A percentile compares a stretch with the other conserved stretches of the same genome.
phyloP scores from a whole-genome alignment of 2,888 invertebrate genomes.

The Xanthorhoe designata region DNA sequence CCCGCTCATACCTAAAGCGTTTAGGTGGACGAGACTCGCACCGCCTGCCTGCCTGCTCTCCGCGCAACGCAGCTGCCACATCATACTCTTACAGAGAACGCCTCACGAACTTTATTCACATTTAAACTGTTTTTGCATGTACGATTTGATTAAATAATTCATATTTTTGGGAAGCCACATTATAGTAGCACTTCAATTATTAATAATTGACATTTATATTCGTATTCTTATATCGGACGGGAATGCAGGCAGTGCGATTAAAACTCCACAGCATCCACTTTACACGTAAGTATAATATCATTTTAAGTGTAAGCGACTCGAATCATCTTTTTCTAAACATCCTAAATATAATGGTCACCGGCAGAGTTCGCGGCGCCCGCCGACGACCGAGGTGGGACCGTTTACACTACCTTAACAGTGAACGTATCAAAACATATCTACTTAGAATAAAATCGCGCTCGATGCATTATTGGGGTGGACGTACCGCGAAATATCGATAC shows the following conservation, averaged over 20 bases:
- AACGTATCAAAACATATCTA: conserved; percentile 61
- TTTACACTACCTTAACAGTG: conserved; percentile 61
- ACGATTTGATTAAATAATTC: not conserved
- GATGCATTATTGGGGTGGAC: conserved; percentile 24
- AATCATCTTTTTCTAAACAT: conserved; percentile 68
- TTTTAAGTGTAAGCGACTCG: conserved; percentile 71
- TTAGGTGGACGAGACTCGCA: conserved; percentile 78
- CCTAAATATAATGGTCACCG: conserved; percentile 61
- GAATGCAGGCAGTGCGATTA: conserved; percentile 73
- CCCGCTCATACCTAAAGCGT: conserved; percentile 86
- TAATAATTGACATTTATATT: conserved; percentile 72
- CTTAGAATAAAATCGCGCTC: conserved; percentile 48
- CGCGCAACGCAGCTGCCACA: not conserved
- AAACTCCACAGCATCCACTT: conserved; percentile 83
- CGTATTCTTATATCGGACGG: conserved; percentile 46
- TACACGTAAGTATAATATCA: conserved; percentile 67
- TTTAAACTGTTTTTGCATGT: not conserved
- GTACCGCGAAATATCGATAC: conserved; percentile 22
- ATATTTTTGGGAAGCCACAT: conserved; percentile 6
- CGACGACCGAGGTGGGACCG: conserved; percentile 70
- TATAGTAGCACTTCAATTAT: conserved; percentile 32
- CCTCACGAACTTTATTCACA: not conserved
- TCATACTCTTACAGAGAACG: not conserved
- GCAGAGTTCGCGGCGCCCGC: conserved; percentile 49
- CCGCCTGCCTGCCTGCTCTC: conserved; percentile 54